Evolutionary conservation across 2,888 invertebrate genomes (phyloP), one percentile per base, ranked within the genome.

Genomic region (Tuberolachnus salignus): DNA sequence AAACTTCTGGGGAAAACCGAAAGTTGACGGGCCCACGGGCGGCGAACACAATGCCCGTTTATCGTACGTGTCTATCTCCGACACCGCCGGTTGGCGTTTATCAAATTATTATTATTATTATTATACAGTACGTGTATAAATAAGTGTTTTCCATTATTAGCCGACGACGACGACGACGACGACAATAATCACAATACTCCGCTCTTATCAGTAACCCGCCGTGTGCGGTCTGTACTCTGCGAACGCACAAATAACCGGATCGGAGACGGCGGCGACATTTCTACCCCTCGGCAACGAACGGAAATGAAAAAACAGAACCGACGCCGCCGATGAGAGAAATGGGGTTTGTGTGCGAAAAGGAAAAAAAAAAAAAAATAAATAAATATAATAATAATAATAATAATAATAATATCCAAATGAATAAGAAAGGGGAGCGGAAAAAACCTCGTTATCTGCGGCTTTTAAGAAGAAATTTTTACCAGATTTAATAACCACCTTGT

Each of bases 1-100:
- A 78, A 78, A 78, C 78, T 78, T 78, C 69, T 69, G 34, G n/a
- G n/a, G 59, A 78, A 78, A 78, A 78, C 78, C 78, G 21, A 78
- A 78, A 78, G 78, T 78, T 78, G 78, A 78, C 78, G 51, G 78
- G 21, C 66, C 75, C 69, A 23, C 46, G 8, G 1, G 46, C 59
- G n/a, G 73, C 34, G 34, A 34, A 34, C 34, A 34, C 34, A 34
- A 34, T 34, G 23, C 16, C 53, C 10, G 51, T 16, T 44, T 78
- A 78, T 78, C 78, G 78, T 51, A 42, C 78, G 78, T 78, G 78
- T 78, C 78, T 78, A 78, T 78, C 78, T 69, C 53, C 34, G 34
- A 34, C 34, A 34, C 34, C 34, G 51, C 67, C 42, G 69, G 59
- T 16, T 49, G 67, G 64, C 13, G n/a, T 44, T 59, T 75, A 34